These are phyloP conservation scores for Nomada ruficornis DNA, from an alignment of 2,888 invertebrate genomes.

Conservation along the genomic window DNA sequence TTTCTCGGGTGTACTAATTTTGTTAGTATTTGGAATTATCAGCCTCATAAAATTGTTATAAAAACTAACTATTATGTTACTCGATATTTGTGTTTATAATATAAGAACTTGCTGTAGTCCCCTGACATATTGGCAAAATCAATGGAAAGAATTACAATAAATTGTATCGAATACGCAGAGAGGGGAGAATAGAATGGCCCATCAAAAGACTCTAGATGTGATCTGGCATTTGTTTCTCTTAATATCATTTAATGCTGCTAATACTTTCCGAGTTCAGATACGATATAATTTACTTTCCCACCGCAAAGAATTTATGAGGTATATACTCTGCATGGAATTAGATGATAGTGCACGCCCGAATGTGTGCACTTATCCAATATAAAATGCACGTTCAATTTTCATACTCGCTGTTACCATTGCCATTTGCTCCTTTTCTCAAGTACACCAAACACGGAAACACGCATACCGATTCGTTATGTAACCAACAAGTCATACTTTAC, in stretches of 20 bases:
- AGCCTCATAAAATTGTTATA: conserved; percentile 53
- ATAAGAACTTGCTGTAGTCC: conserved; percentile 13
- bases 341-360: conserved; percentile 40
- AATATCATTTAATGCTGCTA: conserved; percentile 20
- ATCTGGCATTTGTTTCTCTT: conserved; percentile 38
- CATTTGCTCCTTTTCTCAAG: conserved; percentile 46
- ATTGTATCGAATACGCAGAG: conserved; percentile 38
- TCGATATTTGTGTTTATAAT: conserved; percentile 26
- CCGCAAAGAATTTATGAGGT: conserved; percentile 38
- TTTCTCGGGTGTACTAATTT: conserved; percentile 31
- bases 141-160: conserved; percentile 34
- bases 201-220: conserved; percentile 67
- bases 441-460: conserved; percentile 59
- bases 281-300: conserved; percentile 23
- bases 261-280: conserved; percentile 18
- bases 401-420: conserved; percentile 33
- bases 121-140: conserved; percentile 28
- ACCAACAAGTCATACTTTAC: conserved; percentile 32
- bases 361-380: conserved; percentile 49
- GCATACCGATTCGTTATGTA: conserved; percentile 43
- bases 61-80: conserved; percentile 38
- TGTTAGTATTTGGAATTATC: conserved; percentile 48
- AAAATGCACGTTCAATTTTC: conserved; percentile 51
- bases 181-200: conserved; percentile 53
- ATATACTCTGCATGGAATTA: conserved; percentile 41